phyloP scores from a whole-genome alignment of 2,113 vertebrate genomes.

The Galbula dea region DNA sequence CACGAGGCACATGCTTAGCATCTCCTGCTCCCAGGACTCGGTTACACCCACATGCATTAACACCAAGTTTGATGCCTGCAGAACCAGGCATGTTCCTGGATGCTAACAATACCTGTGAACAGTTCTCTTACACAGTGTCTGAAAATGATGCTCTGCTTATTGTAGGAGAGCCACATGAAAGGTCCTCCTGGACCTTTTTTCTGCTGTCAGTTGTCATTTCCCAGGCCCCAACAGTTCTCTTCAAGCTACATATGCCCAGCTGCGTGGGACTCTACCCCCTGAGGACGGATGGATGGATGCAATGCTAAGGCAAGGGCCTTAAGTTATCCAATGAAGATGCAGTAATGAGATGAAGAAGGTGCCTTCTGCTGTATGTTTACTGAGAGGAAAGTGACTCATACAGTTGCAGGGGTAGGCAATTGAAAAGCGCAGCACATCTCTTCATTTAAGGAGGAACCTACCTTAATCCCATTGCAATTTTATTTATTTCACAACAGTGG shows the following conservation, averaged over 20 bases:
- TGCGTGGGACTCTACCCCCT: background rate
- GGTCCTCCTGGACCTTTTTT: background rate
- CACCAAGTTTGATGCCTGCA: background rate
- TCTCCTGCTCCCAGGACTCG: background rate
- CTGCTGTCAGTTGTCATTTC: background rate
- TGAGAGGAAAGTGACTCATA: background rate
- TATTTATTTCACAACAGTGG: background rate
- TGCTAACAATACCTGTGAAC: background rate
- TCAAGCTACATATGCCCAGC: background rate
- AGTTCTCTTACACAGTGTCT: background rate
- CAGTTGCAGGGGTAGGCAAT: background rate
- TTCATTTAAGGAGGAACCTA: background rate
- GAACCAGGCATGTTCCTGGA: rapidly evolving
- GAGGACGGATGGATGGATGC: background rate
- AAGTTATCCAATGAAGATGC: background rate
- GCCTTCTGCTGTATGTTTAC: constrained; percentile 25
- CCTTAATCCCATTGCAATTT: background rate
- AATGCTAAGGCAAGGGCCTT: constrained; percentile 23
- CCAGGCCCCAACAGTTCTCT: background rate
- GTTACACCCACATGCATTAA: background rate
- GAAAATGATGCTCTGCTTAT: rapidly evolving
- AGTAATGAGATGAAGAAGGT: constrained; percentile 45
- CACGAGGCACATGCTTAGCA: background rate
- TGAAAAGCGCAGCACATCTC: background rate
- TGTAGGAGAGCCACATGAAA: background rate